Conservation (phyloP, 2,113 vertebrate species). For the Eclectus roratus region DNA sequence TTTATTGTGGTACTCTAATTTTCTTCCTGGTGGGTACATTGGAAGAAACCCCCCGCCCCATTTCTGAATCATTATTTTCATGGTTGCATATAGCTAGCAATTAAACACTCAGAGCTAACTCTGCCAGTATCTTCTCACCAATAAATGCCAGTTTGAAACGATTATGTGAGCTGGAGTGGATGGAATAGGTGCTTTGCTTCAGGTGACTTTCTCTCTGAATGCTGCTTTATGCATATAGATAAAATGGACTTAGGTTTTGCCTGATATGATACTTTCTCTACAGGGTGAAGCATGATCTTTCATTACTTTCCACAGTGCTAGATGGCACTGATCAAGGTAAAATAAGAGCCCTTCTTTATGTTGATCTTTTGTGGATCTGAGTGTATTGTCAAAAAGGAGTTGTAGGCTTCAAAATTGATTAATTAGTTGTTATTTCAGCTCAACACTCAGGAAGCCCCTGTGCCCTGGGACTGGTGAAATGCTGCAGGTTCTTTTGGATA, state of each 20-base stretch:
- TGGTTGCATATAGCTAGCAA: background rate
- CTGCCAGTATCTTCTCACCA: background rate
- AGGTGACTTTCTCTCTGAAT: background rate
- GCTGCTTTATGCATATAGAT: background rate
- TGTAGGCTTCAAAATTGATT: background rate
- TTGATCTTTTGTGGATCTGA: background rate
- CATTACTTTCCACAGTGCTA: background rate
- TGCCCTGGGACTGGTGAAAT: background rate
- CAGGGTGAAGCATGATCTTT: background rate
- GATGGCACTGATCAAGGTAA: background rate
- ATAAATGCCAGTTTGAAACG: background rate
- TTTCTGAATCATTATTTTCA: conserved; percentile 2
- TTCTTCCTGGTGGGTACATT: background rate
- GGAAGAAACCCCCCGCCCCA: background rate
- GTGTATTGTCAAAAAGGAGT: background rate
- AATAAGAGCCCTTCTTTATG: background rate
- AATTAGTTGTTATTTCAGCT: background rate
- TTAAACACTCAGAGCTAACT: background rate
- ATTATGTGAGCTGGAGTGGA: background rate
- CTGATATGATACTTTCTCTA: background rate
- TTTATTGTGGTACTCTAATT: background rate
- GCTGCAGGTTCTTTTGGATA: background rate
- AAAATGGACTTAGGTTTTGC: background rate
- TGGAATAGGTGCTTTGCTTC: background rate
- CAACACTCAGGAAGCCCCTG: background rate